Evolutionary conservation across 2,797 vertebrate species (phyloP), one percentile per base, ranked within the genome.

Genomic region (Gila robusta): DNA sequence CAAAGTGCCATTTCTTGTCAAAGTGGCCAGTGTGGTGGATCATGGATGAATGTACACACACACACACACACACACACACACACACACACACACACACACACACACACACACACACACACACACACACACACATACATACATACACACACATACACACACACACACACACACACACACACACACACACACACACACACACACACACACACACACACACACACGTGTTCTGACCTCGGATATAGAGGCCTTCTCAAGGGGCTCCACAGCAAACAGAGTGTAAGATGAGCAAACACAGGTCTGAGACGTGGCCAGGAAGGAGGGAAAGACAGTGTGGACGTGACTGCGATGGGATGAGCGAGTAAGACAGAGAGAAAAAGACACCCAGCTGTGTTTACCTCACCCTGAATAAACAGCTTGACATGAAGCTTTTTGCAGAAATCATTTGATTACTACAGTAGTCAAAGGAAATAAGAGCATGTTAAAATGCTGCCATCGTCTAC

Each of bases 351-450:
- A 69, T 77, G 72, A 66, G 32, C 8, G 17, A 35, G 47, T 59
- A 14, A 26, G 26, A 79, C 28, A 54, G 6, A 41, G 62, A 54
- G 41, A 37, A 21, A 83, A 76, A 21, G 26, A 74, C 9, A 12
- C 47, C 54, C 70, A 84, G 59, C 56, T 83, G 66, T 89, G 88
- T 86, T 89, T 54, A 89, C 81, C 76, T 83, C 26, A 70, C 83
- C 77, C 71, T 6, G 28, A 84, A 69, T 66, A 73, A 81, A 82
- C 82, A 69, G 77, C 32, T 28, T 54, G 81, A 83, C 56, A 21
- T 64, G 0, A 67, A 54, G 23, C 2, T 41, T 69, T 84, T 78
- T 56, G 64, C 32, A 44, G 47, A 79, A 79, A 44, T 52, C 64
- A 69, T 28, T 77, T 84, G 59, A 66, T 49, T 76, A 62, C 16